Evolutionary conservation across 2,113 vertebrate species (phyloP), one percentile per base, ranked within the genome.

Genomic region (Dromiciops gliroides): DNA sequence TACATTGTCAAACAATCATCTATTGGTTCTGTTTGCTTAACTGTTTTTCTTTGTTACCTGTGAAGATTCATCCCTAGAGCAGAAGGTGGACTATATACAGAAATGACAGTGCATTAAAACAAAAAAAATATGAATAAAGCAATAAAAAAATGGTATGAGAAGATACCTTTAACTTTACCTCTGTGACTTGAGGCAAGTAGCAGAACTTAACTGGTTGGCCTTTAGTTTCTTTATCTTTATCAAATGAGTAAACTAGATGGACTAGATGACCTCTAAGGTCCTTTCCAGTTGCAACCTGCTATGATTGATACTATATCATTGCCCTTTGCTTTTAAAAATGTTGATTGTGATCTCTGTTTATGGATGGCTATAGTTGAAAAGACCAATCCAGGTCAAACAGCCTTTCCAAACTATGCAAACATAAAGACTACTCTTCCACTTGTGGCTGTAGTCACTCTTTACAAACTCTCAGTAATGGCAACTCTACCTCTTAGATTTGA

Each of bases 241-340:
- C n/a, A 23, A 44, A 23, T 22, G 67, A 44, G n/a, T n/a, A 44
- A 83, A 83, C 16, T 44, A 83, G 60, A 23, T 37, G 44, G 51
- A 1, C 2, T 11, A 2, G 14, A 22, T 37, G 19, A 53, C 19
- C 9, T 16, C 2, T 1, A 0, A 23, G 24, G 44, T 48, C 48
- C 19, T 23, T 0, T 88, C 60, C 8, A 2, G 37, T n/a, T 90
- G 28, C 10, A 12, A 0, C 31, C 89, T 1, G 0, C 91, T 31
- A 48, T 48, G n/a, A 14, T 11, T 14, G 25, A 1, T 0, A 89
- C 47, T 31, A 11, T 26, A 92, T 14, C 28, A 48, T 49, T 7
- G 26, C 50, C 12, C 3, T 2, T 8, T 37, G 3, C 1, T 51
- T 56, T 0, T 16, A 12, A 19, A 67, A 67, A 37, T 67, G 31